Conservation (phyloP, 1,140 invertebrate species). For the Drosophila murphyi region DNA sequence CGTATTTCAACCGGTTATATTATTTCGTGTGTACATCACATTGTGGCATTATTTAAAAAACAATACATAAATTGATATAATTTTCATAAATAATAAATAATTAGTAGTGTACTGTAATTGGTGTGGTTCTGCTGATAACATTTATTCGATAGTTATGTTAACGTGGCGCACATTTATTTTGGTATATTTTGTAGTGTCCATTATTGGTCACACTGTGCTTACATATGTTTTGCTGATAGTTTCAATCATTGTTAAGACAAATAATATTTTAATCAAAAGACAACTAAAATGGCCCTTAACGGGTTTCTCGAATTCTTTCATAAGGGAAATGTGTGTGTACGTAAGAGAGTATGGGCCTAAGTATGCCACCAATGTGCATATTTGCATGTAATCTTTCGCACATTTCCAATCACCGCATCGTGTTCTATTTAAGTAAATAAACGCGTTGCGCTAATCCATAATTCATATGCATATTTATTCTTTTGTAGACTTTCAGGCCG, state of each 20-base stretch:
- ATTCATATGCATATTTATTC: slow-evolving; percentile 21
- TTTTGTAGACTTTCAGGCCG: slow-evolving; percentile 92
- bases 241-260: slow-evolving; percentile 12
- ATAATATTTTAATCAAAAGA: slow-evolving; percentile 13
- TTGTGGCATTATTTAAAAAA: too few species aligned
- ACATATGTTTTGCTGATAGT: slow-evolving; percentile 31
- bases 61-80: too few species aligned
- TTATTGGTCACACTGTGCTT: slow-evolving; percentile 26
- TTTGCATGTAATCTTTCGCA: neutral
- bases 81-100: too few species aligned
- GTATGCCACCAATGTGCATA: neutral
- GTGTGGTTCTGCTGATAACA: neutral
- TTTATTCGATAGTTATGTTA: neutral
- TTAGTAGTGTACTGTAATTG: neutral
- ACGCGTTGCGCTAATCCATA: slow-evolving; percentile 1
- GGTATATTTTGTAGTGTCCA: slow-evolving; percentile 16
- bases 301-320: slow-evolving; percentile 93
- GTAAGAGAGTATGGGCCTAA: neutral
- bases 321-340: slow-evolving; percentile 89
- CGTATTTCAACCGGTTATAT: neutral
- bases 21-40: too few species aligned
- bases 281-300: slow-evolving; percentile 86
- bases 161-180: neutral
- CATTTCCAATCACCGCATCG: neutral
- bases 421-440: neutral